A percentile compares a stretch with the other conserved stretches of the same genome.
Evolutionary conservation across 1,140 invertebrate genomes (phyloP).

Genomic region (Dryas iulia): DNA sequence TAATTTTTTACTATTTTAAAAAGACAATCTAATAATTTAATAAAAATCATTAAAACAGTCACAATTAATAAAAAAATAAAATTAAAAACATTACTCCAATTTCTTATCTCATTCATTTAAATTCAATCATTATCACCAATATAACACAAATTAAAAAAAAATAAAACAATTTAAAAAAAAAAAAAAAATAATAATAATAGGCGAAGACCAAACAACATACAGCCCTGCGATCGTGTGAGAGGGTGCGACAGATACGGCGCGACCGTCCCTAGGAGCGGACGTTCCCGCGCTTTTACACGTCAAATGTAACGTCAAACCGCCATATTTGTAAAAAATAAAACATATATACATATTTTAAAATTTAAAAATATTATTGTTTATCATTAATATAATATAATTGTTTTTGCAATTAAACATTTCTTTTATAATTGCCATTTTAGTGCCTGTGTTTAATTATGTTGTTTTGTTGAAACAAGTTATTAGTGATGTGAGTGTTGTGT

Average conservation of each 20-base stretch:
- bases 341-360: constrained; percentile 2
- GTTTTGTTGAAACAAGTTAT: constrained; percentile 14
- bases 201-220: constrained; percentile 17
- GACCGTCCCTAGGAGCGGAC: constrained; percentile 55
- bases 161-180: not conserved
- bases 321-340: constrained; percentile 44
- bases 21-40: too few species aligned
- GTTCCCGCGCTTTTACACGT: constrained; percentile 12
- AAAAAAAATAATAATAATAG: not conserved
- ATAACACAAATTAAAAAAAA: too few species aligned
- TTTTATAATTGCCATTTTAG: not conserved
- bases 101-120: too few species aligned
- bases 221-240: constrained; percentile 67
- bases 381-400: too few species aligned
- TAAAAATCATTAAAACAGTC: too few species aligned
- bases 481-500: constrained; percentile 45
- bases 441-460: constrained; percentile 2
- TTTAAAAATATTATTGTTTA: constrained; percentile 1
- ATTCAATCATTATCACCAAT: too few species aligned
- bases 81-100: too few species aligned
- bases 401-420: not conserved
- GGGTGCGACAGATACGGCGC: constrained; percentile 65
- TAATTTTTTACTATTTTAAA: too few species aligned
- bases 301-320: constrained; percentile 33
- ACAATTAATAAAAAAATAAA: too few species aligned